Percentiles rank a stretch among this genome's conserved stretches.
Evolutionary conservation across 2,113 vertebrate species (phyloP).

Genomic region (Salvelinus namaycush): DNA sequence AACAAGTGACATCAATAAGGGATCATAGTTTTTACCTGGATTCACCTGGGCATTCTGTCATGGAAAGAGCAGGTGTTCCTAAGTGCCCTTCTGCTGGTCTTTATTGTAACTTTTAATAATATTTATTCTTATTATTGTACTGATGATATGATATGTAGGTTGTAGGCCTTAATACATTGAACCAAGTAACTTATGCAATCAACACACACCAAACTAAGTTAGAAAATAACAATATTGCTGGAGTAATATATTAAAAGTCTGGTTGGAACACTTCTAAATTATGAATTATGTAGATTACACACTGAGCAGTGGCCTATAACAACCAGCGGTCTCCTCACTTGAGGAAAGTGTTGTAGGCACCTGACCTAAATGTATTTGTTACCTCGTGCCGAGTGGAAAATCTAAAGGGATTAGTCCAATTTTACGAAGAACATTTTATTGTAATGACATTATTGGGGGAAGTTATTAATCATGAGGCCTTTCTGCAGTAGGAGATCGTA

Average conservation of each 20-base stretch:
- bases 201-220: not conserved
- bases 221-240: not conserved
- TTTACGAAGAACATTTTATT: not conserved
- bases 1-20: too few relatives aligned
- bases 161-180: not conserved
- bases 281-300: not conserved
- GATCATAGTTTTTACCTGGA: too few relatives aligned
- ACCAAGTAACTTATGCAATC: not conserved
- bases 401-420: not conserved
- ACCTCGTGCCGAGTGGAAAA: not conserved
- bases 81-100: not conserved
- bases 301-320: not conserved
- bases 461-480: not conserved
- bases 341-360: not conserved
- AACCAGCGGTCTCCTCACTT: not conserved
- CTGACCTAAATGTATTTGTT: not conserved
- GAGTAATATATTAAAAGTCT: not conserved
- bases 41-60: too few relatives aligned
- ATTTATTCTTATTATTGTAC: not conserved
- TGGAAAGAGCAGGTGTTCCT: too few relatives aligned
- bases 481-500: not conserved
- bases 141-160: not conserved
- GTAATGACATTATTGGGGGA: not conserved
- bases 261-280: not conserved
- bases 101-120: not conserved